Evolutionary conservation across 2,888 invertebrate genomes (phyloP).

Genomic region (Rhodophaea formosa): DNA sequence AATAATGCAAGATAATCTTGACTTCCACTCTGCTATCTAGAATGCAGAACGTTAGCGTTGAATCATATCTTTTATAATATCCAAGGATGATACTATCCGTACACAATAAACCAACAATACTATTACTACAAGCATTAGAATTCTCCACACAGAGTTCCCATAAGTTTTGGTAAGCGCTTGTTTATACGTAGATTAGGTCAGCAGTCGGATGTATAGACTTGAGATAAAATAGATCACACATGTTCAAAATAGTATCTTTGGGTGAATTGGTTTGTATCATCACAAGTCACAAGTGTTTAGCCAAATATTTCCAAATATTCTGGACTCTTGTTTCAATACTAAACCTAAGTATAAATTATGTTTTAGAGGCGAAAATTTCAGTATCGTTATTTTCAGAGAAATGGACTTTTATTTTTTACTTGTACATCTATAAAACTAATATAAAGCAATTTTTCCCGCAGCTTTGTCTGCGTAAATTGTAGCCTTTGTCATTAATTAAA

Average conservation of each 20-base stretch:
- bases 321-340: not conserved
- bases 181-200: conserved; percentile 15
- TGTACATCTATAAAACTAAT: too few relatives aligned
- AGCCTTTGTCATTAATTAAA: too few relatives aligned
- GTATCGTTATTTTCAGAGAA: too few relatives aligned
- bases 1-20: too few relatives aligned
- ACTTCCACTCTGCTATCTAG: too few relatives aligned
- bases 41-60: too few relatives aligned
- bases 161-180: conserved; percentile 16
- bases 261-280: too few relatives aligned
- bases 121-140: conserved; percentile 6
- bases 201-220: not conserved
- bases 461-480: too few relatives aligned
- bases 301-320: conserved; percentile 13
- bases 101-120: conserved; percentile 1
- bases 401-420: too few relatives aligned
- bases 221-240: not conserved
- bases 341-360: not conserved
- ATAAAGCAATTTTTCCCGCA: too few relatives aligned
- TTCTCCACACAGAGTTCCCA: conserved; percentile 9
- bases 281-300: conserved; percentile 6
- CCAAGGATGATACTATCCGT: not conserved
- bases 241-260: not conserved
- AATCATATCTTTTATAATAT: too few relatives aligned
- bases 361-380: not conserved